These are phyloP conservation scores for Leguminivora glycinivorella DNA, from an alignment of 1,140 invertebrate genomes.

Conservation along the genomic window DNA sequence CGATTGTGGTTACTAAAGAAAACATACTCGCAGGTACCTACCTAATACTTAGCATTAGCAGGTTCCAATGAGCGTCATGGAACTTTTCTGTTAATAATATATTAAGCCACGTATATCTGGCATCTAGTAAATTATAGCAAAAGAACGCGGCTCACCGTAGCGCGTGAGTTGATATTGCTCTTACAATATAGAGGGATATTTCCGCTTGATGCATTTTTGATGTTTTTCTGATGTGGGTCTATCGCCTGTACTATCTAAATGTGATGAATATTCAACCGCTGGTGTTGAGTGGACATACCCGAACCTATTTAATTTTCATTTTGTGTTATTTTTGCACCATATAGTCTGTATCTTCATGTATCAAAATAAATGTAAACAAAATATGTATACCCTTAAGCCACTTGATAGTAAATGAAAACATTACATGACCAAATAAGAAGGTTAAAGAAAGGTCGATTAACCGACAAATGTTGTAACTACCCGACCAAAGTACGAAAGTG, in stretches of 20 bases:
- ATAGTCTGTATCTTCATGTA: too few species aligned
- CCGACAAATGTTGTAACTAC: too few species aligned
- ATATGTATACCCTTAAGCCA: too few species aligned
- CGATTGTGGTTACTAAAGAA: too few species aligned
- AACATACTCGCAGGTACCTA: too few species aligned
- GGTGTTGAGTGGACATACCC: slow-evolving; percentile 60
- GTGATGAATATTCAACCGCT: slow-evolving; percentile 77
- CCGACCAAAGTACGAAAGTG: too few species aligned
- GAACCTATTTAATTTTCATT: slow-evolving; percentile 2
- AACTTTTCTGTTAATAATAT: slow-evolving; percentile 21
- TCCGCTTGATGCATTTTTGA: slow-evolving; percentile 79
- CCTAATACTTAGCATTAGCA: too few species aligned
- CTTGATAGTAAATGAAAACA: too few species aligned
- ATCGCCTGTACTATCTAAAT: slow-evolving; percentile 76
- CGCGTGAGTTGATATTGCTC: slow-evolving; percentile 61
- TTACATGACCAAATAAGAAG: too few species aligned
- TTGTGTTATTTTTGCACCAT: not conserved
- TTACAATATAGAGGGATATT: slow-evolving; percentile 74
- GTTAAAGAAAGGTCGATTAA: too few species aligned
- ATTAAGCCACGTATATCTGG: slow-evolving; percentile 18
- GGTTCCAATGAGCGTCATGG: not conserved
- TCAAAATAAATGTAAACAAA: too few species aligned
- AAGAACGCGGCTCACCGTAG: slow-evolving; percentile 34
- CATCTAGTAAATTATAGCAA: slow-evolving; percentile 48
- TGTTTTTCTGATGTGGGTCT: slow-evolving; percentile 79